Conservation (phyloP, 2,888 invertebrate genomes). For the Noctua janthe region DNA sequence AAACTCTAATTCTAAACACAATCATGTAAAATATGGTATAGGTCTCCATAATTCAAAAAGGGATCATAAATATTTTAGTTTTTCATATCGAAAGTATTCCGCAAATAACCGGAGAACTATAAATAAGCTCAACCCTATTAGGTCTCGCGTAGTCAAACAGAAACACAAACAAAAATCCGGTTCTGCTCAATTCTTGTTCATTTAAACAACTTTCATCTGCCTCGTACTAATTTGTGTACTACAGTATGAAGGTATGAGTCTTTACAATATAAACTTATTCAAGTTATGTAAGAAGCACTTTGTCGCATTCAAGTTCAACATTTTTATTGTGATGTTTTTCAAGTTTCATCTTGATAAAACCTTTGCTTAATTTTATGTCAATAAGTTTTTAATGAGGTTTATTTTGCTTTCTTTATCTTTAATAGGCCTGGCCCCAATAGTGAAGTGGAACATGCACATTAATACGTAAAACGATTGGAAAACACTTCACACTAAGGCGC, state of each 20-base stretch:
- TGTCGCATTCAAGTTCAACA: slow-evolving; percentile 34
- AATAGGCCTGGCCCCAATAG: slow-evolving; percentile 34
- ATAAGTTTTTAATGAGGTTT: slow-evolving; percentile 45
- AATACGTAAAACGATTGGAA: slow-evolving; percentile 13
- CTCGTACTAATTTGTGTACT: slow-evolving; percentile 75
- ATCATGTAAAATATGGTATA: neutral
- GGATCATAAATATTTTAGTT: neutral
- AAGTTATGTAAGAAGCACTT: slow-evolving; percentile 49
- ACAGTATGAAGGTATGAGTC: slow-evolving; percentile 58
- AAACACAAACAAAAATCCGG: slow-evolving; percentile 84
- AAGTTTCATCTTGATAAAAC: slow-evolving; percentile 49
- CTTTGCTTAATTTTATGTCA: slow-evolving; percentile 44
- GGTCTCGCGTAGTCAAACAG: slow-evolving; percentile 69
- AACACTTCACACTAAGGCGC: neutral
- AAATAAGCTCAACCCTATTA: slow-evolving; percentile 79
- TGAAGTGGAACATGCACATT: slow-evolving; percentile 17
- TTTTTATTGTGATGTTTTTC: slow-evolving; percentile 53
- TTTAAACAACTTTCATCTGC: slow-evolving; percentile 85
- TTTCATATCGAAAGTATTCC: slow-evolving; percentile 41
- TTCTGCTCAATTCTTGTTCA: slow-evolving; percentile 79
- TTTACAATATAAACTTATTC: slow-evolving; percentile 36
- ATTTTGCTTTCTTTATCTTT: slow-evolving; percentile 55
- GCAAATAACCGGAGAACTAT: slow-evolving; percentile 70
- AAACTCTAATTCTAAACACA: neutral
- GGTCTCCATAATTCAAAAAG: neutral